Evolutionary conservation across 1,140 invertebrate genomes (phyloP), one percentile per base, ranked within the genome.

Genomic region (Halyomorpha halys): DNA sequence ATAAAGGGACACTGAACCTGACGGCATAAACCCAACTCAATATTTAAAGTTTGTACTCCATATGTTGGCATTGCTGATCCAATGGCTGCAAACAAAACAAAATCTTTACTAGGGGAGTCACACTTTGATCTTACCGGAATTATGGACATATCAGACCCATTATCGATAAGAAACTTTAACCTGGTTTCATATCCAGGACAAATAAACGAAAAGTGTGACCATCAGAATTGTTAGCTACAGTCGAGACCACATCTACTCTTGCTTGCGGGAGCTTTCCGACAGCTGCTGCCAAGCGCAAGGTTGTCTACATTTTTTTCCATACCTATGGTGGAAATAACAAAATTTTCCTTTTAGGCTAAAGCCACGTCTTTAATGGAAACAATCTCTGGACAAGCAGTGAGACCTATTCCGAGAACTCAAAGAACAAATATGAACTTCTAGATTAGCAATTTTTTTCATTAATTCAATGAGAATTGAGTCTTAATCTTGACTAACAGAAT

Each of bases 21-120:
- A n/a, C n/a, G n/a, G 80, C 85, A 9, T 82, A 79, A 71, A 75
- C 76, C 54, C 73, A 82, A 25, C 84, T 84, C 0, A 79, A 82
- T 25, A 34, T n/a, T n/a, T 30, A 59, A 3, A n/a, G n/a, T n/a
- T n/a, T n/a, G n/a, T n/a, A n/a, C n/a, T n/a, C n/a, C n/a, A n/a
- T n/a, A n/a, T n/a, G 53, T 56, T 56, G 21, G 19, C 8, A 56
- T 56, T 5, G 4, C 19, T 2, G 53, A 56, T 8, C 21, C 53
- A 56, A 9, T 56, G 25, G 53, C 53, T 15, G 53, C 16, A 56
- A 23, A 56, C 16, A 49, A 19, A 13, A 23, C 13, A 27, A 56
- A 56, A 56, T 56, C 53, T 27, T 21, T 39, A 80, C 82, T 65
- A 81, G 78, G 70, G 74, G 80, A 0, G 81, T 83, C 8, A 76